These are phyloP conservation scores for Enteromius trimaculatus DNA, from an alignment of 2,797 vertebrate genomes.

Conservation along the genomic window DNA sequence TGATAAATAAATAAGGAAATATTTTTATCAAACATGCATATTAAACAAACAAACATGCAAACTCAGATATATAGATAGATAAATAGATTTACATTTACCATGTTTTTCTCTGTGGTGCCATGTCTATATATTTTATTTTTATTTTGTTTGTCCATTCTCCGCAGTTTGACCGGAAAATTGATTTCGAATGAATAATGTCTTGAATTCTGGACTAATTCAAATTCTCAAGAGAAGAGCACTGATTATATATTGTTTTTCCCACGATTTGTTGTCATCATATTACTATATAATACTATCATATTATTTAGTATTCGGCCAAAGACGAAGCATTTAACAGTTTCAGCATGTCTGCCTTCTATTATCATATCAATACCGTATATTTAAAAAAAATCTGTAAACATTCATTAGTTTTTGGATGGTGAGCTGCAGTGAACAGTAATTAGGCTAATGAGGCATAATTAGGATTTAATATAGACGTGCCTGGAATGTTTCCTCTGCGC, in stretches of 20 bases:
- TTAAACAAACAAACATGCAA: too few relatives aligned
- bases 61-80: neutral
- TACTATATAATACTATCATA: neutral
- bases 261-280: neutral
- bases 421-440: conserved; percentile 43
- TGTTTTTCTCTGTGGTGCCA: too few relatives aligned
- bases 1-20: too few relatives aligned
- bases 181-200: neutral
- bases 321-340: neutral
- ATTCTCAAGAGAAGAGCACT: neutral
- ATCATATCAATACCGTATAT: conserved; percentile 4
- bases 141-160: too few relatives aligned
- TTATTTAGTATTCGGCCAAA: neutral
- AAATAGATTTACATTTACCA: too few relatives aligned
- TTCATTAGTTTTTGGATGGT: conserved; percentile 32
- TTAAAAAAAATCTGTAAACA: conserved; percentile 8
- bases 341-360: conserved; percentile 4
- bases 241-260: neutral
- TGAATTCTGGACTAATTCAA: neutral
- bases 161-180: neutral
- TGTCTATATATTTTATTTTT: too few relatives aligned
- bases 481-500: conserved; percentile 16
- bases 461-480: conserved; percentile 45
- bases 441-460: conserved; percentile 49
- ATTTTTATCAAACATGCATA: too few relatives aligned